phyloP scores from a whole-genome alignment of 2,888 invertebrate genomes.

The Nemoura dubitans region DNA sequence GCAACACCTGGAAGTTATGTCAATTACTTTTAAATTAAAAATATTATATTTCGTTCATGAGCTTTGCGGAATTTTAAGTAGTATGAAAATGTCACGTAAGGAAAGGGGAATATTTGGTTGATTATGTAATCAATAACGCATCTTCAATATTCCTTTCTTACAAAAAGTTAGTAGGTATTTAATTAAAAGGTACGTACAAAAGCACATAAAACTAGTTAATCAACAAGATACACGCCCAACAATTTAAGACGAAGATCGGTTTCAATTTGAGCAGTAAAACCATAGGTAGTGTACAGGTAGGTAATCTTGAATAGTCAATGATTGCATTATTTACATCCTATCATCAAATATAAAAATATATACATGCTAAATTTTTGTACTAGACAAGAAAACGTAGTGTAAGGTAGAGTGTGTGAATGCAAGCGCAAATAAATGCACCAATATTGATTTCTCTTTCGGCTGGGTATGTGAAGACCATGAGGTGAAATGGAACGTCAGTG shows the following conservation, averaged over 20 bases:
- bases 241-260: not conserved
- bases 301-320: not conserved
- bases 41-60: not conserved
- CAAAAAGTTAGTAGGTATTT: slow-evolving; percentile 32
- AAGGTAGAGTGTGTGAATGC: not conserved
- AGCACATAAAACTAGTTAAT: slow-evolving; percentile 27
- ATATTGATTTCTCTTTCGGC: not conserved
- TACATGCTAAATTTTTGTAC: slow-evolving; percentile 19
- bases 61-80: too few relatives aligned
- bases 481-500: not conserved
- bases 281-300: not conserved
- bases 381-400: slow-evolving; percentile 16
- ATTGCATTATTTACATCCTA: not conserved
- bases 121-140: too few relatives aligned
- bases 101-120: too few relatives aligned
- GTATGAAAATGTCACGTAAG: too few relatives aligned
- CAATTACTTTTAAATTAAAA: too few relatives aligned
- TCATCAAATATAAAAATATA: not conserved
- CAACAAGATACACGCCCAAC: slow-evolving; percentile 4
- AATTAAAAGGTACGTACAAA: slow-evolving; percentile 2
- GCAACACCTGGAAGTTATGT: not conserved
- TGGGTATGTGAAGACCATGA: not conserved
- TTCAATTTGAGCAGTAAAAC: slow-evolving; percentile 14
- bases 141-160: not conserved
- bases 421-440: not conserved